Conservation (phyloP, 2,113 vertebrate species). For the Pygoscelis antarcticus region DNA sequence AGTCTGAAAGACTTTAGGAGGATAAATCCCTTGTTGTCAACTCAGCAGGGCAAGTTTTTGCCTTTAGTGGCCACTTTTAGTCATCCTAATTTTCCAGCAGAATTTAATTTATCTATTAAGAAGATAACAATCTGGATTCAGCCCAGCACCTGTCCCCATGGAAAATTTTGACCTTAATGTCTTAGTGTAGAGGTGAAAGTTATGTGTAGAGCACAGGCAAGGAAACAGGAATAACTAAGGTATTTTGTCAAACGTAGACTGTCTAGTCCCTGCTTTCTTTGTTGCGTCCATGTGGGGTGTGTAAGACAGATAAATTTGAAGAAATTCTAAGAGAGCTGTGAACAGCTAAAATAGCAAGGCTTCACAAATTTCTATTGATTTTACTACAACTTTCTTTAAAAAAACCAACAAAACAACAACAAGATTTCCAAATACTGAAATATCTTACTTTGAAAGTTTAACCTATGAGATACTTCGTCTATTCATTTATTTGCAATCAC, state of each 20-base stretch:
- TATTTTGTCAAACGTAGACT: neutral
- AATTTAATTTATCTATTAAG: neutral
- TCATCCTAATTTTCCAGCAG: neutral
- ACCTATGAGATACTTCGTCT: no score
- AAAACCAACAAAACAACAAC: accelerated
- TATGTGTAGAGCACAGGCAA: accelerated
- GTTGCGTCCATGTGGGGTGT: accelerated
- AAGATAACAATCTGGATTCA: neutral
- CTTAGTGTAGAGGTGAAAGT: neutral
- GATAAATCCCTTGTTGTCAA: neutral
- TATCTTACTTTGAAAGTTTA: neutral
- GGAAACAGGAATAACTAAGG: neutral
- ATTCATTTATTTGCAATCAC: neutral
- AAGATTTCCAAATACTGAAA: neutral
- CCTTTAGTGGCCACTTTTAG: neutral
- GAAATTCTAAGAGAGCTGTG: neutral
- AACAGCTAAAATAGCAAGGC: neutral
- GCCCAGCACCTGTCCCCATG: neutral
- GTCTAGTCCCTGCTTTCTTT: neutral
- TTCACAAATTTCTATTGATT: neutral
- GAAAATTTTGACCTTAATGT: neutral
- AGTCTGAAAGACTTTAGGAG: neutral
- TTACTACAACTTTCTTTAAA: neutral
- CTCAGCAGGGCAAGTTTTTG: neutral
- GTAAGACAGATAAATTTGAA: neutral